A percentile compares a stretch with the other conserved stretches of the same genome.
Conservation (phyloP, 1,140 invertebrate species). For the Papilio polyxenes region DNA sequence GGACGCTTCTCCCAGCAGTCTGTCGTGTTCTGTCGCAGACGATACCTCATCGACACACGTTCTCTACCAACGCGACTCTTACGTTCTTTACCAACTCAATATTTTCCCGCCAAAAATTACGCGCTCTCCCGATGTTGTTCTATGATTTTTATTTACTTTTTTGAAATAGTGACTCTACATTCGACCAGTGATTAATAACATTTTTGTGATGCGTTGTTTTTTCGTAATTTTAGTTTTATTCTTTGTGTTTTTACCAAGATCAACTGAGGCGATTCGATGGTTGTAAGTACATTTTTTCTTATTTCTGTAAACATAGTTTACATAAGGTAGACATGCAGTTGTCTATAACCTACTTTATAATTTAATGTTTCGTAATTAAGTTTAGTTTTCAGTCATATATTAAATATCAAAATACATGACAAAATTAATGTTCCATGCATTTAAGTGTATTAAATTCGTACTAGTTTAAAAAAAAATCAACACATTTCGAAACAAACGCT, state of each 20-base stretch:
- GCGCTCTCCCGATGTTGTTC: conserved; percentile 35
- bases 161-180: not conserved
- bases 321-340: too few relatives aligned
- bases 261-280: conserved; percentile 75
- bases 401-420: too few relatives aligned
- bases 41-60: conserved; percentile 47
- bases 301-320: not conserved
- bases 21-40: conserved; percentile 56
- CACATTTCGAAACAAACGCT: too few relatives aligned
- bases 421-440: not conserved
- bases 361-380: too few relatives aligned
- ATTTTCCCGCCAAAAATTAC: conserved; percentile 71
- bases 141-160: conserved; percentile 15
- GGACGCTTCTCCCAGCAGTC: conserved; percentile 40
- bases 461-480: too few relatives aligned
- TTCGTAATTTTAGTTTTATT: conserved; percentile 71
- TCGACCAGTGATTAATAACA: conserved; percentile 4
- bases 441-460: not conserved
- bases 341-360: too few relatives aligned
- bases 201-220: conserved; percentile 72
- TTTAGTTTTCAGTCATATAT: too few relatives aligned
- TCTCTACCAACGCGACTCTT: conserved; percentile 43
- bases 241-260: conserved; percentile 75
- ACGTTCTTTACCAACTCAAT: conserved; percentile 46
- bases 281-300: conserved; percentile 64